Conservation (phyloP, 2,888 invertebrate species). For the Encarsia formosa region DNA sequence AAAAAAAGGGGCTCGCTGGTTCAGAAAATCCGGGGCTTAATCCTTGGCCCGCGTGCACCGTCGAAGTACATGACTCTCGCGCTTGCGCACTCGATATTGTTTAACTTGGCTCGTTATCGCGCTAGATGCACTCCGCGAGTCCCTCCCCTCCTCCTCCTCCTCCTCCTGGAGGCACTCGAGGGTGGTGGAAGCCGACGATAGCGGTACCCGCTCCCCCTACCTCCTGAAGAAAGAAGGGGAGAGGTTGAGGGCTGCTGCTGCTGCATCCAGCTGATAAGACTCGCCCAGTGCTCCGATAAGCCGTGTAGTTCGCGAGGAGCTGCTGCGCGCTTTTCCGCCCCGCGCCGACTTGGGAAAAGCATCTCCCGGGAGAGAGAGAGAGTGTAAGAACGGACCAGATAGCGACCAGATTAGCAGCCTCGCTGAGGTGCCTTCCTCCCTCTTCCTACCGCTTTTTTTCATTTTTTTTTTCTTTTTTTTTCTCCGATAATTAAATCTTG, state of each 20-base stretch:
- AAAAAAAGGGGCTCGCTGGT: not conserved
- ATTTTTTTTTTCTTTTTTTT: too few species aligned
- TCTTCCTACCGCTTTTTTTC: too few species aligned
- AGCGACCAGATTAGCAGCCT: too few species aligned
- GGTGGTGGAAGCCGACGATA: conserved; percentile 3
- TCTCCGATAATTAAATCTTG: too few species aligned
- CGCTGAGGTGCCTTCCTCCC: too few species aligned
- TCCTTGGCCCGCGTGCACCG: not conserved
- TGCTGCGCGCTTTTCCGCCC: conserved; percentile 23
- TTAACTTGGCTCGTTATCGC: conserved; percentile 52
- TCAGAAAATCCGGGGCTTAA: not conserved
- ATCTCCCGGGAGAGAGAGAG: conserved; percentile 3
- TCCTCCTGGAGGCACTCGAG: not conserved
- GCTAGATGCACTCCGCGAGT: conserved; percentile 49
- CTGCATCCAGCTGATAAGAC: conserved; percentile 50
- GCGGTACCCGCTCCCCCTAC: not conserved
- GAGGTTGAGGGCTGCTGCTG: conserved; percentile 33
- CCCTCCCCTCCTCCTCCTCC: conserved; percentile 44
- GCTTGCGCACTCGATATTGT: conserved; percentile 46
- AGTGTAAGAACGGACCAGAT: conserved; percentile 5
- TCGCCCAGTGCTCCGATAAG: conserved; percentile 47
- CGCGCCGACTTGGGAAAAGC: conserved; percentile 6
- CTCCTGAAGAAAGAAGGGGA: conserved; percentile 6
- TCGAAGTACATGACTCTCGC: not conserved
- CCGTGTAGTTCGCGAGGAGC: not conserved